A percentile compares a stretch with the other conserved stretches of the same genome.
Evolutionary conservation across 2,797 vertebrate species (phyloP).

Genomic region (Malurus leucopterus): DNA sequence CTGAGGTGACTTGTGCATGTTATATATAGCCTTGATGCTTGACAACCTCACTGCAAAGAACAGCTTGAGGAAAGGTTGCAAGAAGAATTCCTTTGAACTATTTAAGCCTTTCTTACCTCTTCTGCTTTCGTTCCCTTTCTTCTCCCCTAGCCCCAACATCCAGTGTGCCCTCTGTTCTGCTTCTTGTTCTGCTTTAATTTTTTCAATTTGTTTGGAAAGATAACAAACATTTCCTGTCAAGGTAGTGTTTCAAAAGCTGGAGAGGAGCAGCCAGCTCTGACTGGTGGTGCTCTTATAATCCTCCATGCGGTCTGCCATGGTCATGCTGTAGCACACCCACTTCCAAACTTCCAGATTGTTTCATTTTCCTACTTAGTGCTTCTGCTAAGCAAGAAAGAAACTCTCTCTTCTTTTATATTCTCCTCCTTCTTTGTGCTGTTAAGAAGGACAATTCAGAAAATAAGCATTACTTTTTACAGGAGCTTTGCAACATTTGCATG

Average conservation of each 20-base stretch:
- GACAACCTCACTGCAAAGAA: background rate
- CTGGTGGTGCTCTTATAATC: background rate
- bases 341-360: background rate
- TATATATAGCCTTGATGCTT: background rate
- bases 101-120: background rate
- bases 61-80: background rate
- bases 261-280: background rate
- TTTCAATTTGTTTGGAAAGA: slow-evolving; percentile 6
- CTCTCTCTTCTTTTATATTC: background rate
- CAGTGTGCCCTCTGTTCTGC: background rate
- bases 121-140: background rate
- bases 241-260: background rate
- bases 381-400: background rate
- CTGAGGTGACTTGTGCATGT: background rate
- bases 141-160: background rate
- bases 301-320: rapidly evolving
- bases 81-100: background rate
- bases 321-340: background rate
- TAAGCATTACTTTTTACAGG: background rate
- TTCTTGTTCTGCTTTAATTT: slow-evolving; percentile 6
- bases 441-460: background rate
- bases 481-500: background rate
- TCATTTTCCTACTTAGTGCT: background rate
- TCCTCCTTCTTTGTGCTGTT: background rate
- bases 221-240: background rate